These are phyloP conservation scores for Typhlichthys eigenmanni DNA, from an alignment of 2,797 vertebrate species.

Conservation along the genomic window DNA sequence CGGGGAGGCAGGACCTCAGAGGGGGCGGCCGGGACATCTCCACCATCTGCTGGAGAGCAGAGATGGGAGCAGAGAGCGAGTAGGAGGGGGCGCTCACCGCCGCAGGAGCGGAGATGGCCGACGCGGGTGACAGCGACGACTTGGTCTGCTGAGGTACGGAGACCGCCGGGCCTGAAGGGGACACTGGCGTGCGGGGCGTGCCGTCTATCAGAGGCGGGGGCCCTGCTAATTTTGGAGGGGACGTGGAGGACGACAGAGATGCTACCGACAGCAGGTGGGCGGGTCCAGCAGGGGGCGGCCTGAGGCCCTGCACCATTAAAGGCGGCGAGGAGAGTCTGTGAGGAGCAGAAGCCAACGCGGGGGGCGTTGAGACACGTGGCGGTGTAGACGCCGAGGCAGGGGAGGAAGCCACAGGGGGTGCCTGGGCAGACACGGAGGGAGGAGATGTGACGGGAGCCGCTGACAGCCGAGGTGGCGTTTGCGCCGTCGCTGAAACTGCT, in stretches of 20 bases:
- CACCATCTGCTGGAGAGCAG: constrained; percentile 57
- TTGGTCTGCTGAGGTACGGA: constrained; percentile 37
- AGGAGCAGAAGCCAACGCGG: constrained; percentile 39
- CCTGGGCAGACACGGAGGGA: constrained; percentile 40
- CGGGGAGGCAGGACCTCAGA: constrained; percentile 32
- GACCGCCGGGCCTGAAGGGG: constrained; percentile 26
- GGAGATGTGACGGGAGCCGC: constrained; percentile 31
- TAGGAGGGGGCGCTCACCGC: constrained; percentile 37
- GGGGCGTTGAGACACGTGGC: constrained; percentile 49
- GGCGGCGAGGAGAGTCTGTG: constrained; percentile 58
- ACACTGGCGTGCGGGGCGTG: constrained; percentile 29
- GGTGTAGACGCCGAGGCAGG: constrained; percentile 39
- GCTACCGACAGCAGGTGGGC: constrained; percentile 37
- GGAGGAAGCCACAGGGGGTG: constrained; percentile 28
- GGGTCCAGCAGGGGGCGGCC: constrained; percentile 38
- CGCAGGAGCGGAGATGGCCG: constrained; percentile 31
- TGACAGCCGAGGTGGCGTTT: constrained; percentile 50
- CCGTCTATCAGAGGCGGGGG: constrained; percentile 32
- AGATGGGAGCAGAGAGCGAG: constrained; percentile 38
- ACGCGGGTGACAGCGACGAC: constrained; percentile 19
- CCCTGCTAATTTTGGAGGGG: constrained; percentile 43
- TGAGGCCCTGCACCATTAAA: constrained; percentile 52
- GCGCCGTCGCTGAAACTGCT: constrained; percentile 22
- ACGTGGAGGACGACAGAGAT: constrained; percentile 41
- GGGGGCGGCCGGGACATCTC: constrained; percentile 49